Percentiles rank a stretch among this genome's conserved stretches.
Conservation (phyloP, 2,888 invertebrate species). For the Lordiphosa andalusiaca region DNA sequence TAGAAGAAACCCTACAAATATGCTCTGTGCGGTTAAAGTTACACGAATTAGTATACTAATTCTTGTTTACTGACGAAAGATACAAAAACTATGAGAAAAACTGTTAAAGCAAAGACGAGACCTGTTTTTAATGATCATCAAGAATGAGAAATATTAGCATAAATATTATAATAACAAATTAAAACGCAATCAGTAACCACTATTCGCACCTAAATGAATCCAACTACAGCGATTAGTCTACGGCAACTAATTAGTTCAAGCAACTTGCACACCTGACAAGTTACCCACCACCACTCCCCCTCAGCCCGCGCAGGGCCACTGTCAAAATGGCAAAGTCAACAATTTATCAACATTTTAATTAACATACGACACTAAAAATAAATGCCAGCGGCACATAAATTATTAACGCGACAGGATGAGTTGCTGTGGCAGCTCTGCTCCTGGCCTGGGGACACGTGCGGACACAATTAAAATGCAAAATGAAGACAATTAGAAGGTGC, state of each 20-base stretch:
- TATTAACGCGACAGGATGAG: constrained; percentile 24
- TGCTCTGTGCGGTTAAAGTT: too few relatives aligned
- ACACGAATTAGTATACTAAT: too few relatives aligned
- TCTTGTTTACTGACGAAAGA: too few relatives aligned
- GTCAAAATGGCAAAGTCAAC: constrained; percentile 40
- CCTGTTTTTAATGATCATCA: too few relatives aligned
- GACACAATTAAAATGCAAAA: constrained; percentile 46
- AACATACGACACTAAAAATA: constrained; percentile 57
- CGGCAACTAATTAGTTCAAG: constrained; percentile 8
- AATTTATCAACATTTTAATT: constrained; percentile 63
- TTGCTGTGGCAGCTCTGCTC: neutral
- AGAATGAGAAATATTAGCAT: too few relatives aligned
- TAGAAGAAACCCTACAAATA: too few relatives aligned
- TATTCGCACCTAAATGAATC: neutral
- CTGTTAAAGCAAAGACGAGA: too few relatives aligned
- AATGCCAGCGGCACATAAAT: constrained; percentile 39
- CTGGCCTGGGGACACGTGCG: constrained; percentile 34
- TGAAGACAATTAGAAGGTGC: constrained; percentile 50
- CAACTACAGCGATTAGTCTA: constrained; percentile 1
- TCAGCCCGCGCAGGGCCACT: constrained; percentile 12
- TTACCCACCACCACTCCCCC: neutral
- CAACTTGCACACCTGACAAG: constrained; percentile 2
- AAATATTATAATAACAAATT: too few relatives aligned
- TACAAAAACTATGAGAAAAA: too few relatives aligned
- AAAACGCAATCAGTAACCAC: too few relatives aligned